Evolutionary conservation across 2,113 vertebrate species (phyloP), one percentile per base, ranked within the genome.

Genomic region (Tauraco erythrolophus): DNA sequence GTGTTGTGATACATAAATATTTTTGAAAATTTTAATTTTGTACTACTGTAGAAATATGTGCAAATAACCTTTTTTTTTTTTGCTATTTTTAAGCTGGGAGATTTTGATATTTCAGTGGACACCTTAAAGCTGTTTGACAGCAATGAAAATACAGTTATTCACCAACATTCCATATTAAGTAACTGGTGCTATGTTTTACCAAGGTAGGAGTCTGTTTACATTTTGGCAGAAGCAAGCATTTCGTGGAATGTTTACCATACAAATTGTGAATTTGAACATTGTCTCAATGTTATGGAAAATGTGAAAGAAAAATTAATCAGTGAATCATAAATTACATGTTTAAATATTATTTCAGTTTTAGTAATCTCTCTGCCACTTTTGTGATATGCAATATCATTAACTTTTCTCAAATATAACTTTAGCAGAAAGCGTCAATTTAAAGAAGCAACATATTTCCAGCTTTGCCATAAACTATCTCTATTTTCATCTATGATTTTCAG

Each of bases 141-240:
- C 46, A 97, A 98, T 41, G 96, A 96, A 58, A 97, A 97, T 41
- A 65, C 93, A 61, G 85, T 99, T 84, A 98, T 99, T 74, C 93
- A 98, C 45, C 98, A 95, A 11, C 90, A 97, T 83, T 98, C 98
- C 68, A 97, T 98, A 76, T 92, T 98, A 93, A 98, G 89, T 96
- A 97, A 98, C 92, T 99, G 99, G 99, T 99, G 99, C 87, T 99
- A 99, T 53, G 94, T 99, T 93, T 98, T 99, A 91, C 99, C 99
- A 97, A 99, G 99, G 99, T 99, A 93, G 89, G 97, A 75, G 60
- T 95, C 65, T 90, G 45, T 66, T 96, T 33, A 19, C n/a, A 33
- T 96, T 95, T 80, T 65, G 77, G 19, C 21, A 95, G 37, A 92
- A 94, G 65, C 41, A 87, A 94, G 37, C 3, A 37, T 39, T 88